A percentile compares a stretch with the other conserved stretches of the same genome.
These are phyloP conservation scores for Amaurobius ferox DNA, from an alignment of 2,888 invertebrate genomes.

Conservation along the genomic window DNA sequence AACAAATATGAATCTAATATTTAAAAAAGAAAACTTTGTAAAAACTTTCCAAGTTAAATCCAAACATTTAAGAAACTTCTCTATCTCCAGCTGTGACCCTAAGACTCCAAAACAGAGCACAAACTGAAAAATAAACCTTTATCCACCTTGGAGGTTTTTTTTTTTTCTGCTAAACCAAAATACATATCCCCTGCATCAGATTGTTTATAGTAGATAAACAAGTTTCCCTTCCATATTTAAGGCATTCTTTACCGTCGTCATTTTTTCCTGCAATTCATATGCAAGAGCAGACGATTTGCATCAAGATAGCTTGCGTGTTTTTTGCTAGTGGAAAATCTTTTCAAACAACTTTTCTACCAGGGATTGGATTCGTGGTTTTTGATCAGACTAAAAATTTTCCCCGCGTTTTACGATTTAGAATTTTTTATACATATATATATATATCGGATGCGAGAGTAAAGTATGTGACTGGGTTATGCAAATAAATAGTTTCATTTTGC, in stretches of 20 bases:
- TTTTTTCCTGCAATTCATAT: slow-evolving; percentile 65
- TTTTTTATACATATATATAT: too few species aligned
- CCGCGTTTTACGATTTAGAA: neutral
- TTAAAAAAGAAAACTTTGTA: neutral
- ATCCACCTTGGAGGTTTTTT: neutral
- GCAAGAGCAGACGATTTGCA: slow-evolving; percentile 65
- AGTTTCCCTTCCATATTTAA: slow-evolving; percentile 17
- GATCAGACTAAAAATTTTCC: neutral
- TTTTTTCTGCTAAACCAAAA: slow-evolving; percentile 12
- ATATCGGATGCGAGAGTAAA: neutral
- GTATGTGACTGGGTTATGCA: slow-evolving; percentile 6
- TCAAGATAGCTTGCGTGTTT: slow-evolving; percentile 61
- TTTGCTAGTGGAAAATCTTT: slow-evolving; percentile 19
- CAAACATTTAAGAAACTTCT: neutral
- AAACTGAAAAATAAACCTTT: slow-evolving; percentile 13
- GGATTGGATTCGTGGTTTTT: slow-evolving; percentile 9
- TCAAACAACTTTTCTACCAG: neutral
- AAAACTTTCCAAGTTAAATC: neutral
- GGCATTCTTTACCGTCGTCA: slow-evolving; percentile 30
- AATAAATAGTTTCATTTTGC: neutral
- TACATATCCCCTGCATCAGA: slow-evolving; percentile 47
- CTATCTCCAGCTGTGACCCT: neutral
- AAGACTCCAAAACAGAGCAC: neutral
- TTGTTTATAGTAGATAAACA: slow-evolving; percentile 66
- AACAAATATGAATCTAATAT: neutral